Evolutionary conservation across 2,888 invertebrate species (phyloP), one percentile per base, ranked within the genome.

Genomic region (Cheilosia vulpina): DNA sequence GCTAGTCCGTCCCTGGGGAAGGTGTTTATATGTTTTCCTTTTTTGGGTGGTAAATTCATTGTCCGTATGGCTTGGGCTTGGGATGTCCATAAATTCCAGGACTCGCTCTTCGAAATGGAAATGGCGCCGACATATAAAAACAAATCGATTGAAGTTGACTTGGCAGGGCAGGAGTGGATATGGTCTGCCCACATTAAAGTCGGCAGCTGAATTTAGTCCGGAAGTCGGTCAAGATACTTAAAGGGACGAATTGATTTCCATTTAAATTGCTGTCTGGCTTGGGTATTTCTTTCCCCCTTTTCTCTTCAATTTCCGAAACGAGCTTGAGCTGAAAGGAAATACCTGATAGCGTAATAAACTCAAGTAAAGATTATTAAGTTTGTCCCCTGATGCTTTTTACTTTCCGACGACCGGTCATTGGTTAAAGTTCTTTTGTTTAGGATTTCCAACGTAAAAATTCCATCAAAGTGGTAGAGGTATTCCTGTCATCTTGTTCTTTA

Each of bases 161-260:
- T 17, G 34, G 43, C n/a, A 27, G 43, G 45, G 19, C n/a, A 34
- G 19, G 43, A 81, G 45, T 24, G 47, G 53, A 83, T 53, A 68
- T 38, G 11, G 62, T 31, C 43, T 38, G 1, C 38, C 38, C 50
- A 75, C 63, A 52, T 52, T 75, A 45, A 69, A 77, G 24, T 38
- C n/a, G 15, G 7, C 13, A 65, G 69, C 24, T 60, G 53, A 84
- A 84, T 84, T 84, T 79, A 75, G 71, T 79, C 75, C 79, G 75
- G 80, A 75, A 80, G 69, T 66, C 65, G 75, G 84, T 71, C 83
- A 78, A 47, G 58, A 77, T 53, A 60, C 66, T 38, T n/a, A 27
- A 50, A 75, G n/a, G 21, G 21, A 11, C 45, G 52, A 7, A 76
- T 73, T 63, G 69, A 68, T 75, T 72, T 79, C 24, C 47, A 63